These are phyloP conservation scores for Tuta absoluta DNA, from an alignment of 2,888 invertebrate species.

Conservation along the genomic window DNA sequence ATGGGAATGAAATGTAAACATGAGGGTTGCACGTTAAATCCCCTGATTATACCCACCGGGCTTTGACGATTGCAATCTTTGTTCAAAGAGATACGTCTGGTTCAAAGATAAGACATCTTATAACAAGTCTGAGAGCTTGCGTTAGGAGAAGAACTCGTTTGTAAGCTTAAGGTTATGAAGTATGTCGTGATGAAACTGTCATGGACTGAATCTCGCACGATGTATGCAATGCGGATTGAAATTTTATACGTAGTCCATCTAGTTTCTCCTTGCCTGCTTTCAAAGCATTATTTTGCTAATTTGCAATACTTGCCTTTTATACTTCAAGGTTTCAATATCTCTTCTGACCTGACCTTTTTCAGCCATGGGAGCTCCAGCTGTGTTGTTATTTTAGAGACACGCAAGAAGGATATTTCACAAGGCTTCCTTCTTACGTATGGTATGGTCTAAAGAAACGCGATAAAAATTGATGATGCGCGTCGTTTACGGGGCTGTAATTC, in stretches of 20 bases:
- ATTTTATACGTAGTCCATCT: background rate
- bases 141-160: constrained; percentile 1
- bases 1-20: constrained; percentile 12
- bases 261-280: constrained; percentile 12
- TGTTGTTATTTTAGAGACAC: background rate
- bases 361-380: background rate
- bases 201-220: constrained; percentile 19
- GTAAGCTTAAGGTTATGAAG: background rate
- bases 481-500: constrained; percentile 24
- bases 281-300: background rate
- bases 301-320: background rate
- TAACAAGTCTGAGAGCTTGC: constrained; percentile 3
- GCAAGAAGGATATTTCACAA: constrained; percentile 1
- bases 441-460: constrained; percentile 22
- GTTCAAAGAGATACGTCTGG: background rate
- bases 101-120: constrained; percentile 1
- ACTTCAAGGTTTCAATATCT: background rate
- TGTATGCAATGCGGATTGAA: constrained; percentile 14
- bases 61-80: constrained; percentile 14
- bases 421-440: background rate
- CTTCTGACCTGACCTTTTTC: background rate
- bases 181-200: constrained; percentile 4
- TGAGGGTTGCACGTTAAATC: constrained; percentile 11
- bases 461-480: constrained; percentile 28
- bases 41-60: constrained; percentile 3